Base-by-base conservation (phyloP, 2,888 invertebrate species). In the Blastobasis lacticolella region DNA sequence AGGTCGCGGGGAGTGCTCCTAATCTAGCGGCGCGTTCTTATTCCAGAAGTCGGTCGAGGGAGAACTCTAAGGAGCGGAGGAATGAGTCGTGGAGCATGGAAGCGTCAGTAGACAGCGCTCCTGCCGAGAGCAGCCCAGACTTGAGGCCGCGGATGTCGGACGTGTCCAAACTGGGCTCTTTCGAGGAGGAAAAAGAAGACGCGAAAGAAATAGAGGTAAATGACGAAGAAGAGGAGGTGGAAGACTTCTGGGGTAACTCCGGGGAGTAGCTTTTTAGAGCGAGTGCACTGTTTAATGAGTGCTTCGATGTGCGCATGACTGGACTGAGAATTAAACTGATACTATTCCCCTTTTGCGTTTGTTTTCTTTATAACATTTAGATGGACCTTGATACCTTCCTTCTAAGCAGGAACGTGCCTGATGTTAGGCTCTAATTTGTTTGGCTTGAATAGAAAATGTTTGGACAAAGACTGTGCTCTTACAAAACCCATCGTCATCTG, bases 1-100 rank as follows among this genome's bases (percentile, higher is more conserved):
- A 69, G 53, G 57, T 63, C 58, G 56, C 66, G 62, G 81, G 82
- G 63, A 87, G 87, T 69, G 80, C 85, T 59, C 88, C 88, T 78
- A 88, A 88, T 79, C 73, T 89, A 72, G 75, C 77, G 67, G 78
- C 84, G 66, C 84, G 76, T 86, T 88, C 86, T 85, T 64, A 83
- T 87, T 88, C 88, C 84, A 88, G 88, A 88, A 87, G 87, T 87
- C 86, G 79, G 50, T 87, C 88, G 68, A 77, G 86, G 61, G 86
- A 86, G 68, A 73, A 69, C 65, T 77, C 77, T 54, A 73, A 67
- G 59, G 78, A 78, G 59, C 70, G 69, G 57, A 76, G 71, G 63
- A 67, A 66, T 55, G 81, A 83, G 48, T 68, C 71, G 54, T 73
- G 81, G 73, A 77, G 75, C 66, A 60, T 66, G 54, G 78, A 81